Base-by-base conservation (phyloP, 92 coral and sea anemone species). In the Umimayanthus chanpuru region DNA sequence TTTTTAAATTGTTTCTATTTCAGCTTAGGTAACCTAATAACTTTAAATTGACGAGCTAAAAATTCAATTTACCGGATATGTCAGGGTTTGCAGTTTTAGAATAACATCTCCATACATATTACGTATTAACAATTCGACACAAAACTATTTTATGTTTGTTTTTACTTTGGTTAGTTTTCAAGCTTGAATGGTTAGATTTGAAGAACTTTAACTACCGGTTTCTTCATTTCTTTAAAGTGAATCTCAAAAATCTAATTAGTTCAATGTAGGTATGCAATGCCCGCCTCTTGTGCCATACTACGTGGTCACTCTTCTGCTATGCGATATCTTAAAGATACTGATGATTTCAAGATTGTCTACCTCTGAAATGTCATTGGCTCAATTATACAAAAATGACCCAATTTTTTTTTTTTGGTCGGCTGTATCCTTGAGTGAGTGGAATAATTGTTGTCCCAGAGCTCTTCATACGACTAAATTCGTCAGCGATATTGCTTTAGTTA, bases 221-320 rank as follows among this genome's bases (percentile, higher is more conserved):
- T 61, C 25, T 61, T 61, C 67, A 61, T 61, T 61, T 5, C 67
- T 58, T 58, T 58, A 58, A 58, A 58, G 21, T 56, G 65, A 23
- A 56, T 56, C 65, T 56, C 65, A 12, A 56, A 56, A 56, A 56
- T 56, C 65, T 67, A 67, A 28, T 67, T 67, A 4, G 73, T 67
- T 67, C 25, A 67, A 28, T 67, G 73, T 23, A 67, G 73, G 73
- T 23, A 67, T 67, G 73, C 36, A 67, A 2, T 67, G 73, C 28
- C 0, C 6, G 73, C 25, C 25, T 8, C 73, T 25, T 67, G 73
- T 67, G 73, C 73, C 73, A 67, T 23, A 28, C 18, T 28, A 25
- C 36, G n/a, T 67, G 25, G 73, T 67, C 73, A 36, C 73, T 67
- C 73, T 67, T 67, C 36, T 67, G 73, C 73, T 67, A 67, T 67